phyloP scores from a whole-genome alignment of 2,113 vertebrate species.

The Tautogolabrus adspersus region DNA sequence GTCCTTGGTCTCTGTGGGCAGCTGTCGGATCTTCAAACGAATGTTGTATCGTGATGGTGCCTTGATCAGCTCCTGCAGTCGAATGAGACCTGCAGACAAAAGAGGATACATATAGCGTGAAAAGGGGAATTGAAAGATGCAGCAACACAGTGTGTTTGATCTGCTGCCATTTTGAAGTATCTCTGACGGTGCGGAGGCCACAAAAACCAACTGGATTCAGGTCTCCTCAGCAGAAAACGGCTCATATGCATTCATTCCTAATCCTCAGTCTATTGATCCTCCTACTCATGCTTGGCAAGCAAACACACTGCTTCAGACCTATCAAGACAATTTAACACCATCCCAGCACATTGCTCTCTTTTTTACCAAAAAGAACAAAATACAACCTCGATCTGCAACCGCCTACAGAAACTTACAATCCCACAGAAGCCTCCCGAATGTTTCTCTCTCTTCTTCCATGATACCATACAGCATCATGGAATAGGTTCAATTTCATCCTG shows the following conservation, averaged over 20 bases:
- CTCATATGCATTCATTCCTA: constrained; percentile 65
- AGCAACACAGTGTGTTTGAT: constrained; percentile 61
- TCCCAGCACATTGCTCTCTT: constrained; percentile 56
- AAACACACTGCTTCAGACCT: constrained; percentile 61
- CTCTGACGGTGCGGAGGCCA: constrained; percentile 49
- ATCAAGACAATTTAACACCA: constrained; percentile 67
- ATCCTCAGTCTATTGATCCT: constrained; percentile 73
- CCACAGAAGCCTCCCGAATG: constrained; percentile 51
- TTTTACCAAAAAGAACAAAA: constrained; percentile 56
- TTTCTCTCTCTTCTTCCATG: constrained; percentile 37
- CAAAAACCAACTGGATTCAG: constrained; percentile 46
- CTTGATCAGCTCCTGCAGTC: constrained; percentile 98
- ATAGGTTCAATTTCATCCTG: constrained; percentile 64
- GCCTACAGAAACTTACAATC: constrained; percentile 60
- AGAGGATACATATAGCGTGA: constrained; percentile 58
- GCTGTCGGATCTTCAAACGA: constrained; percentile 96
- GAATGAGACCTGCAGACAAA: constrained; percentile 93
- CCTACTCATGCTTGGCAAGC: constrained; percentile 70
- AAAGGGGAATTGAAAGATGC: constrained; percentile 57
- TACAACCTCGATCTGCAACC: constrained; percentile 47
- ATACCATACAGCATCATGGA: constrained; percentile 41
- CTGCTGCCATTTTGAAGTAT: constrained; percentile 68
- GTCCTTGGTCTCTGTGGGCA: constrained; percentile 96
- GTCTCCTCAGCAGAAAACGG: constrained; percentile 62
- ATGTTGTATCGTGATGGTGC: constrained; percentile 97